Evolutionary conservation across 1,140 invertebrate genomes (phyloP).

Genomic region (Caenorhabditis brenneri): DNA sequence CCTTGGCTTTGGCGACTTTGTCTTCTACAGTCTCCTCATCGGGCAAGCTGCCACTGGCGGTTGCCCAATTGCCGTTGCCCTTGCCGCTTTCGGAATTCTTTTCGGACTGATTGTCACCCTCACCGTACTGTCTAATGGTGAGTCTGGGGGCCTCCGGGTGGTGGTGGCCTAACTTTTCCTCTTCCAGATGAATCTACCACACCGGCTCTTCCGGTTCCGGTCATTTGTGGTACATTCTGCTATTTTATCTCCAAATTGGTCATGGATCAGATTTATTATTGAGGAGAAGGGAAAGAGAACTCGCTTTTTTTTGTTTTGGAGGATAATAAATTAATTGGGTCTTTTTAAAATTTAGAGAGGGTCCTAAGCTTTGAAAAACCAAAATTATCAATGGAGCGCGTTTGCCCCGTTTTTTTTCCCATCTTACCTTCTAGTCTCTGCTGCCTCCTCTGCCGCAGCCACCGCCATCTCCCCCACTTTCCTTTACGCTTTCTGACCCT

Average conservation of each 20-base stretch:
- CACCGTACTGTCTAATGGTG: constrained; percentile 48
- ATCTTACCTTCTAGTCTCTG: too few species aligned
- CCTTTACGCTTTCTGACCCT: too few species aligned
- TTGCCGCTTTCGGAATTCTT: constrained; percentile 57
- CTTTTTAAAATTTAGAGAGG: too few species aligned
- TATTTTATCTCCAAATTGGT: constrained; percentile 52
- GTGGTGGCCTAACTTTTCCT: neutral
- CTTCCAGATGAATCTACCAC: constrained; percentile 57
- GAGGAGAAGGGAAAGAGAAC: too few species aligned
- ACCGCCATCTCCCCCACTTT: too few species aligned
- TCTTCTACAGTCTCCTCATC: constrained; percentile 97
- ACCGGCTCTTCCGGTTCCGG: constrained; percentile 65
- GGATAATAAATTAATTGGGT: too few species aligned
- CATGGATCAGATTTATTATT: neutral
- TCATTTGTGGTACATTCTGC: constrained; percentile 59
- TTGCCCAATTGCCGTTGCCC: constrained; percentile 72
- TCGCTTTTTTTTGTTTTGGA: too few species aligned
- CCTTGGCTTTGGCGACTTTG: constrained; percentile 95
- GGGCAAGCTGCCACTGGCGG: constrained; percentile 98
- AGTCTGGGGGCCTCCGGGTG: neutral
- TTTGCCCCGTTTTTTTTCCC: too few species aligned
- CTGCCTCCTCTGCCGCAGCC: too few species aligned
- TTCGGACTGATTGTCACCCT: constrained; percentile 60
- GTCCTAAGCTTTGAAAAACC: too few species aligned
- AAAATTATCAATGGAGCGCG: too few species aligned